Evolutionary conservation across 2,888 invertebrate species (phyloP).

Genomic region (Norana najaformis): DNA sequence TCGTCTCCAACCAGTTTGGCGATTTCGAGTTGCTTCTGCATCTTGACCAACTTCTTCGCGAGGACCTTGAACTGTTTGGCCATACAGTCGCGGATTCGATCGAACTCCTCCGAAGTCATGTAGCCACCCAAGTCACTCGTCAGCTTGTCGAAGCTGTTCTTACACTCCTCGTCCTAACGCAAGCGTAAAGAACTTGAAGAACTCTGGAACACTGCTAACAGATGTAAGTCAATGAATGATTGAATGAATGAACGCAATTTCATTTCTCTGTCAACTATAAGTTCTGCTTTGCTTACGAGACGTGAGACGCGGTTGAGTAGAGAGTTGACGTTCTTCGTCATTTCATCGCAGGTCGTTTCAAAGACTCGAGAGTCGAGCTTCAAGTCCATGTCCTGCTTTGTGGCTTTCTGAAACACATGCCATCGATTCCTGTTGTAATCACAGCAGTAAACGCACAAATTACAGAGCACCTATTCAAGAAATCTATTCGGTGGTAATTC

Average conservation of each 20-base stretch:
- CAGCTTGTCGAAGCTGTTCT: conserved; percentile 23
- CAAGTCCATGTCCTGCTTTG: background rate
- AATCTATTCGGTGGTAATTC: no score
- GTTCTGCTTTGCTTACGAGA: background rate
- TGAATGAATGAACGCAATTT: no score
- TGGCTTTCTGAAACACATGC: background rate
- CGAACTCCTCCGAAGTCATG: conserved; percentile 24
- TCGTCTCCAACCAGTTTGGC: conserved; percentile 17
- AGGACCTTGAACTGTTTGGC: conserved; percentile 29
- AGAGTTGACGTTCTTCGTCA: background rate
- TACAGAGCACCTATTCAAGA: no score
- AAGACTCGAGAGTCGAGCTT: background rate
- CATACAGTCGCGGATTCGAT: conserved; percentile 9
- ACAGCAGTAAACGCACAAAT: background rate
- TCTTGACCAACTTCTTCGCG: conserved; percentile 28
- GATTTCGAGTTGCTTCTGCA: background rate
- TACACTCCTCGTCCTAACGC: conserved; percentile 19
- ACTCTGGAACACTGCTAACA: no score
- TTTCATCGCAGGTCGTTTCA: background rate
- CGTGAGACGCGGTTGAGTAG: background rate
- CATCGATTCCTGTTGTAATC: background rate
- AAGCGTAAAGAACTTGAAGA: background rate
- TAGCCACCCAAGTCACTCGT: background rate
- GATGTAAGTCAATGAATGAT: no score
- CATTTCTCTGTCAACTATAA: no score